Conservation (phyloP, 2,888 invertebrate species). For the Entomobrya multifasciata region DNA sequence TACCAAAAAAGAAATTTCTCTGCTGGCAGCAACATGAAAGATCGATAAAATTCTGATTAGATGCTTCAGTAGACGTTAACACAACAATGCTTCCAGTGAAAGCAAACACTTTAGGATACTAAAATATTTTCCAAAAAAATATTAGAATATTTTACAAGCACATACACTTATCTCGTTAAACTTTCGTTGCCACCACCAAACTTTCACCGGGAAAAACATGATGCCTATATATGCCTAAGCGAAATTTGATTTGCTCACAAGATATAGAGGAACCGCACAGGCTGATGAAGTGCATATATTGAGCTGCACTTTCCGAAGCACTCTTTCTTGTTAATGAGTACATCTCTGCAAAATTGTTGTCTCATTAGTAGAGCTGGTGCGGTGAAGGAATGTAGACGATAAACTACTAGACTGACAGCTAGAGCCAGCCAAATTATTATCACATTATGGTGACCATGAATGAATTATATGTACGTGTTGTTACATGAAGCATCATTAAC, state of each 20-base stretch:
- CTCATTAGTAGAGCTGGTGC: slow-evolving; percentile 29
- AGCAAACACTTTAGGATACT: no score
- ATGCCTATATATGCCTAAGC: background rate
- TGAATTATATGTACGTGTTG: slow-evolving; percentile 34
- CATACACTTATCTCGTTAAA: no score
- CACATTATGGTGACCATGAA: slow-evolving; percentile 35
- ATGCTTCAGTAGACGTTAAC: background rate
- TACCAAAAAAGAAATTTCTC: background rate
- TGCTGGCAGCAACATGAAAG: no score
- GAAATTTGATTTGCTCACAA: slow-evolving; percentile 17
- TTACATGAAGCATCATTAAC: slow-evolving; percentile 20
- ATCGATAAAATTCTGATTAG: slow-evolving; percentile 47
- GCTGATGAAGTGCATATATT: background rate
- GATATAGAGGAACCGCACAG: background rate
- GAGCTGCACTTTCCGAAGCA: background rate
- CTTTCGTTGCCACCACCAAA: no score
- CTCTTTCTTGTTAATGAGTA: slow-evolving; percentile 6
- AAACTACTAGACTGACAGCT: background rate
- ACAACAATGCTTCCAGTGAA: no score
- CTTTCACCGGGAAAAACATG: background rate
- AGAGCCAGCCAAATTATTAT: slow-evolving; percentile 10
- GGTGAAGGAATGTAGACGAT: background rate
- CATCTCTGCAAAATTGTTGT: background rate
- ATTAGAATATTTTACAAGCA: background rate
- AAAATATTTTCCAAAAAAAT: background rate